Conservation (phyloP, 1,140 invertebrate species). For the Drosophila jambulina region DNA sequence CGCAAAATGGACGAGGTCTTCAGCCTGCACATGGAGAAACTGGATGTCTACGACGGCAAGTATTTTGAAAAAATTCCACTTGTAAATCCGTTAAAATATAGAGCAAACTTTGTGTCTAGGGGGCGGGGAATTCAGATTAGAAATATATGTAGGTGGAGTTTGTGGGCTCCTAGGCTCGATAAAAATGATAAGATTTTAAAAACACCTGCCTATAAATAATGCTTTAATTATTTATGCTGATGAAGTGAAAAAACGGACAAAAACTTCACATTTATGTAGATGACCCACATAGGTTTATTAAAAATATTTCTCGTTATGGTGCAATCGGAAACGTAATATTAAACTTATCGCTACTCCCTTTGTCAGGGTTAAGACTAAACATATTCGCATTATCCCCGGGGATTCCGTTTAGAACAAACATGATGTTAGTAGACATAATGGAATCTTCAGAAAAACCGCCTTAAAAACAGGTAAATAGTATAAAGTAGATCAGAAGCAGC, state of each 20-base stretch:
- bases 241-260: not conserved
- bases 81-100: slow-evolving; percentile 7
- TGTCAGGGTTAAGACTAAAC: not conserved
- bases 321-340: not conserved
- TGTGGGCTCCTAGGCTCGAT: not conserved
- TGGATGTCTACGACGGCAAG: slow-evolving; percentile 76
- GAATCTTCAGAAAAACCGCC: not conserved
- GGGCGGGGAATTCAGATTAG: not conserved
- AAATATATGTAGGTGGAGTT: slow-evolving; percentile 4
- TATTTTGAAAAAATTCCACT: slow-evolving; percentile 23
- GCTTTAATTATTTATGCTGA: not conserved
- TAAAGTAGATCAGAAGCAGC: slow-evolving; percentile 66
- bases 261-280: not conserved
- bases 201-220: too few species aligned
- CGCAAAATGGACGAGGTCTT: slow-evolving; percentile 78
- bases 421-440: not conserved
- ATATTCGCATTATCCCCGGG: not conserved
- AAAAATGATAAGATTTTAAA: slow-evolving; percentile 3
- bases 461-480: slow-evolving; percentile 74
- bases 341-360: not conserved
- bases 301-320: not conserved
- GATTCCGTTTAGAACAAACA: not conserved
- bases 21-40: slow-evolving; percentile 76
- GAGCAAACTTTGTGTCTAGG: not conserved
- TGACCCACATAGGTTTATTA: slow-evolving; percentile 1